Conservation (phyloP, 2,888 invertebrate species). For the Drosophila eohydei region DNA sequence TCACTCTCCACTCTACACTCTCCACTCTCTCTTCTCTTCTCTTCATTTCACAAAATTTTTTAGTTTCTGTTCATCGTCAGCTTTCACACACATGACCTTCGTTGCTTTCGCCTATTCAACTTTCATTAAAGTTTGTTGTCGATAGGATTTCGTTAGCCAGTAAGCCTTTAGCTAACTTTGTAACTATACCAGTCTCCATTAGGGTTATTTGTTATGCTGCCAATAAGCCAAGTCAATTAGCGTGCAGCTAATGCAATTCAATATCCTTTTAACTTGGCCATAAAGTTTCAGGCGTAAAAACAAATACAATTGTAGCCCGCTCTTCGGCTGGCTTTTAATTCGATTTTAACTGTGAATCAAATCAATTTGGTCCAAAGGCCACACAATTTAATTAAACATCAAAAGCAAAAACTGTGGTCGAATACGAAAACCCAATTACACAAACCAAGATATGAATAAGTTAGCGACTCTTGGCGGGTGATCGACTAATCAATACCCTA, state of each 20-base stretch:
- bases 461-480: background rate
- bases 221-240: constrained; percentile 58
- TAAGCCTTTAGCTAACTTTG: constrained; percentile 29
- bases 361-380: constrained; percentile 37
- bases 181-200: constrained; percentile 19
- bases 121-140: constrained; percentile 33
- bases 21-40: too few relatives aligned
- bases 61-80: too few relatives aligned
- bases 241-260: constrained; percentile 64
- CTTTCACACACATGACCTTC: constrained; percentile 57
- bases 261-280: constrained; percentile 13
- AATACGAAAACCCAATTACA: background rate
- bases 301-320: constrained; percentile 14
- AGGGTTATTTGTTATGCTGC: constrained; percentile 63
- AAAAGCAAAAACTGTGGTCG: constrained; percentile 11
- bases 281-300: constrained; percentile 25
- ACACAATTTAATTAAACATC: constrained; percentile 40
- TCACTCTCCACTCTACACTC: too few relatives aligned
- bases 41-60: too few relatives aligned
- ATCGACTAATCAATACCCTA: background rate
- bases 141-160: constrained; percentile 4
- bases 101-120: constrained; percentile 16
- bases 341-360: constrained; percentile 44
- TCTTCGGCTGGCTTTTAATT: constrained; percentile 41
- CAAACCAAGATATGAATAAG: background rate